Percentiles rank a stretch among this genome's conserved stretches.
These are phyloP conservation scores for Cyrtodaria siliqua DNA, from an alignment of 2,888 invertebrate genomes.

Conservation along the genomic window DNA sequence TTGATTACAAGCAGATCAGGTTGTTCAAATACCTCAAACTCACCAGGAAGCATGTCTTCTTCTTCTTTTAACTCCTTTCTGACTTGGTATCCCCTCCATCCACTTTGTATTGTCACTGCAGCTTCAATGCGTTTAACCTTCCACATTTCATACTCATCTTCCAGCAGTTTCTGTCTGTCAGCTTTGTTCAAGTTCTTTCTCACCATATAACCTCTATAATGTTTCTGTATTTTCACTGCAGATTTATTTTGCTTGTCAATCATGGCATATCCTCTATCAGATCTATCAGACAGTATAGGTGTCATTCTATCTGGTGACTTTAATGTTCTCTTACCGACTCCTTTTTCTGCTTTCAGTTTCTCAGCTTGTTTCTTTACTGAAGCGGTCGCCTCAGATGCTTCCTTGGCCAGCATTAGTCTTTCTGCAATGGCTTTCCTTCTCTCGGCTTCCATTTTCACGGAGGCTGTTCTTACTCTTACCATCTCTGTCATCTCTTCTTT, in stretches of 20 bases:
- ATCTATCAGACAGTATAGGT: conserved; percentile 22
- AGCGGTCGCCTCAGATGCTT: conserved; percentile 21
- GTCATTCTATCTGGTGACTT: conserved; percentile 2
- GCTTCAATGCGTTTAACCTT: conserved; percentile 45
- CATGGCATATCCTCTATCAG: neutral
- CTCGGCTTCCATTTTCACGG: conserved; percentile 59
- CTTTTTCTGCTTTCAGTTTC: conserved; percentile 19
- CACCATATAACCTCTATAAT: conserved; percentile 50
- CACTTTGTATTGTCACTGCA: conserved; percentile 53
- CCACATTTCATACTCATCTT: conserved; percentile 52
- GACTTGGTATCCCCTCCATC: conserved; percentile 49
- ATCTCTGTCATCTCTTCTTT: conserved; percentile 37
- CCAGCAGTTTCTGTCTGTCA: conserved; percentile 20
- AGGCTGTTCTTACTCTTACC: conserved; percentile 47
- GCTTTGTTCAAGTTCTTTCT: conserved; percentile 26
- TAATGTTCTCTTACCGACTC: neutral
- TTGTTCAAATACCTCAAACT: neutral
- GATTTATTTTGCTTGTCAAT: conserved; percentile 18
- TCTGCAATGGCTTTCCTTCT: conserved; percentile 51
- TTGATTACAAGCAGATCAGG: conserved; percentile 49
- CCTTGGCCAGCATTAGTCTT: conserved; percentile 27
- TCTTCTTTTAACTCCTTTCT: conserved; percentile 37
- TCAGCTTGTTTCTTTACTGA: conserved; percentile 30
- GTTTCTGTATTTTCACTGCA: conserved; percentile 50
- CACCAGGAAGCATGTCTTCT: neutral